These are phyloP conservation scores for Lamproptera curius DNA, from an alignment of 2,888 invertebrate genomes.

Conservation along the genomic window DNA sequence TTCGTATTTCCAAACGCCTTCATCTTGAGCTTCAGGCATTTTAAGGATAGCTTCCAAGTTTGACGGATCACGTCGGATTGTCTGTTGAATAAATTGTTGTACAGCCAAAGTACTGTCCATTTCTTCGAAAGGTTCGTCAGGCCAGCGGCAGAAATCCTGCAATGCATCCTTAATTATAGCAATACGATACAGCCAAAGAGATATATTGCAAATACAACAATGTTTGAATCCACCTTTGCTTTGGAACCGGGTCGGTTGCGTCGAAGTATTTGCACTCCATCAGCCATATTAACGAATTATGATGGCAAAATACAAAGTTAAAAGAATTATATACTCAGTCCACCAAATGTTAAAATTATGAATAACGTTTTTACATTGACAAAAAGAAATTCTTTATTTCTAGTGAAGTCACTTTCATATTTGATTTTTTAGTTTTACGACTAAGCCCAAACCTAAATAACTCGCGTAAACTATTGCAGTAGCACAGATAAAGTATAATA, in stretches of 20 bases:
- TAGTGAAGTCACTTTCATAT: too few relatives aligned
- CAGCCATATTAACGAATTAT: conserved; percentile 85
- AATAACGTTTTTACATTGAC: too few relatives aligned
- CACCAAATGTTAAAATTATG: too few relatives aligned
- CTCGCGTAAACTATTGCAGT: too few relatives aligned
- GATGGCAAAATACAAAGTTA: neutral
- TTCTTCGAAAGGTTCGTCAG: conserved; percentile 98
- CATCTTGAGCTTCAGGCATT: conserved; percentile 98
- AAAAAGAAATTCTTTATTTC: too few relatives aligned
- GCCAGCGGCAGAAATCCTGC: conserved; percentile 98
- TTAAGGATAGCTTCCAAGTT: conserved; percentile 96
- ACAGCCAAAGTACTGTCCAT: conserved; percentile 99
- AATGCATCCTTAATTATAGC: conserved; percentile 22
- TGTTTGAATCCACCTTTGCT: conserved; percentile 82
- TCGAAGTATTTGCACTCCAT: conserved; percentile 88
- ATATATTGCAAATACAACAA: neutral
- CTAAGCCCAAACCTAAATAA: too few relatives aligned
- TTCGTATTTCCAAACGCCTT: conserved; percentile 99
- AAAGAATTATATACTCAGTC: too few relatives aligned
- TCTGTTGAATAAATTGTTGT: conserved; percentile 99
- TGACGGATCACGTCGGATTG: conserved; percentile 94
- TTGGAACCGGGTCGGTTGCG: conserved; percentile 95
- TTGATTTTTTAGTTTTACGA: too few relatives aligned
- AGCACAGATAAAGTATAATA: too few relatives aligned
- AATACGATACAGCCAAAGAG: neutral